Evolutionary conservation across 2,888 invertebrate species (phyloP).

Genomic region (Rhopalosiphum nymphaeae): DNA sequence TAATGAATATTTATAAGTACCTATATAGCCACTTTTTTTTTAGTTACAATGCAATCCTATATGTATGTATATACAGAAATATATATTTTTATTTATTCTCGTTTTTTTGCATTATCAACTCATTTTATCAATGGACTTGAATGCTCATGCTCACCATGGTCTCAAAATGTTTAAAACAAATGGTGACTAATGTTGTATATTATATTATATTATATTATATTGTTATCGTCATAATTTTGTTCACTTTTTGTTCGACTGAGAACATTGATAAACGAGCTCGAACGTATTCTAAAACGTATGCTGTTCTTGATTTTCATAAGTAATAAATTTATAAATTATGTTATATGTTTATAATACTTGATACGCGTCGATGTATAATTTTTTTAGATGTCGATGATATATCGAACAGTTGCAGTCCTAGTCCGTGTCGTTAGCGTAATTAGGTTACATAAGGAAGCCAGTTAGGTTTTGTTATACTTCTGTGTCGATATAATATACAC

Average conservation of each 20-base stretch:
- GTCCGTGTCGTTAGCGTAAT: background rate
- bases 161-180: background rate
- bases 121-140: background rate
- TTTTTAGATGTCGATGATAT: background rate
- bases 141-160: too few species aligned
- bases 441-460: constrained; percentile 55
- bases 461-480: constrained; percentile 19
- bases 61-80: too few species aligned
- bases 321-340: background rate
- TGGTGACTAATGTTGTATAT: background rate
- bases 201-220: background rate
- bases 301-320: background rate
- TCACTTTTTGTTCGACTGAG: background rate
- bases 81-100: background rate
- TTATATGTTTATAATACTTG: background rate
- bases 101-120: background rate
- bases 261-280: background rate
- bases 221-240: background rate
- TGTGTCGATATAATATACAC: constrained; percentile 9
- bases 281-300: background rate
- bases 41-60: background rate
- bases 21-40: background rate
- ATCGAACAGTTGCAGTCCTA: background rate
- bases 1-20: background rate
- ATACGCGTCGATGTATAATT: background rate